Evolutionary conservation across 1,140 invertebrate species (phyloP).

Genomic region (Manduca sexta): DNA sequence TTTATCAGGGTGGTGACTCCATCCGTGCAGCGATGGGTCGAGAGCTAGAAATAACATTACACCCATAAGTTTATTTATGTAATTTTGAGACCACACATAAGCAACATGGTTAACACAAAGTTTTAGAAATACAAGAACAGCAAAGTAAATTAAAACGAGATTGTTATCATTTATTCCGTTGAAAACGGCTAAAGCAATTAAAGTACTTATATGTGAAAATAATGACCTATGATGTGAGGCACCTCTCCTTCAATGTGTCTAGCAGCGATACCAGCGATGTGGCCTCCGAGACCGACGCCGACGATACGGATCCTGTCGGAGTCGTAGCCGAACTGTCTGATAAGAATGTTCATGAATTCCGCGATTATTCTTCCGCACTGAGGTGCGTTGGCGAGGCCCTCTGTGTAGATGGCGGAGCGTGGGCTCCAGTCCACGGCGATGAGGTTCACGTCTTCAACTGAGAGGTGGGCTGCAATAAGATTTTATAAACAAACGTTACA

Average conservation of each 20-base stretch:
- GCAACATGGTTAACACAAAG: too few relatives aligned
- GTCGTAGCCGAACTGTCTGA: conserved; percentile 34
- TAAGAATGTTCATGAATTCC: conserved; percentile 45
- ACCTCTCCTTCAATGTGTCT: conserved; percentile 28
- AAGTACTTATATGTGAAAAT: too few relatives aligned
- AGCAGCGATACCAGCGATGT: conserved; percentile 51
- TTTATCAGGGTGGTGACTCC: conserved; percentile 58
- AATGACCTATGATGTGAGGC: conserved; percentile 49
- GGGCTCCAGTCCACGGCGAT: conserved; percentile 55
- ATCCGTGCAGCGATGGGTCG: conserved; percentile 74
- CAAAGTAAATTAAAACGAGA: too few relatives aligned
- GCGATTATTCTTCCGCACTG: conserved; percentile 39
- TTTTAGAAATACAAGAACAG: too few relatives aligned
- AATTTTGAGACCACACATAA: too few relatives aligned
- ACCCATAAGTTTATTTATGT: too few relatives aligned
- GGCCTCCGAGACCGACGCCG: conserved; percentile 51
- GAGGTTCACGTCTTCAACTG: conserved; percentile 39
- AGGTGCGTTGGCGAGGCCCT: conserved; percentile 39
- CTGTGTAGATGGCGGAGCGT: conserved; percentile 31
- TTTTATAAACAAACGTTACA: background rate
- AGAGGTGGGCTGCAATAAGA: conserved; percentile 29
- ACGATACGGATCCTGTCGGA: conserved; percentile 36
- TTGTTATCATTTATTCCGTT: too few relatives aligned
- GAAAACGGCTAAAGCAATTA: too few relatives aligned
- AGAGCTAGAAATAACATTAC: conserved; percentile 69